Evolutionary conservation across 2,113 vertebrate genomes (phyloP).

Genomic region (Carassius gibelio): DNA sequence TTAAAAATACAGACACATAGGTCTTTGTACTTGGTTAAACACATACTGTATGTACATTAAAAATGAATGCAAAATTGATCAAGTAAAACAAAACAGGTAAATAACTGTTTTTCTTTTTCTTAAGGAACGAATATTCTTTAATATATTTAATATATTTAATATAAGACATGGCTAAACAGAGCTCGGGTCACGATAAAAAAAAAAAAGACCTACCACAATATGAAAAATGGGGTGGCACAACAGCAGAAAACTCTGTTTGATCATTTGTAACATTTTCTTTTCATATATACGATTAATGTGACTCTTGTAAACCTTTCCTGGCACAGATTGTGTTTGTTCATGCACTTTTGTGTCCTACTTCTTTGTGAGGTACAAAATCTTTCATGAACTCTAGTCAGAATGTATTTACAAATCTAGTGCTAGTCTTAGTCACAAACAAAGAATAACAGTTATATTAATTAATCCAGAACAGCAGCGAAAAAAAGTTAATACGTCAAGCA

Average conservation of each 20-base stretch:
- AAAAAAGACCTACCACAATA: neutral
- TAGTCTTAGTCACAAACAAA: neutral
- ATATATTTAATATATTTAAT: too few relatives aligned
- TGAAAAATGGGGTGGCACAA: neutral
- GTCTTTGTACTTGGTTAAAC: too few relatives aligned
- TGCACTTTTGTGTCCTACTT: neutral
- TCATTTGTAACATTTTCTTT: constrained; percentile 17
- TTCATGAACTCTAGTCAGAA: neutral
- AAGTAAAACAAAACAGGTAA: neutral
- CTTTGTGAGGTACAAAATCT: neutral
- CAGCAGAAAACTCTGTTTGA: neutral
- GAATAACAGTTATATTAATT: neutral
- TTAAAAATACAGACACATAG: too few relatives aligned
- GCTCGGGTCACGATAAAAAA: neutral
- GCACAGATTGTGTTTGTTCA: neutral
- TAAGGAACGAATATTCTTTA: neutral
- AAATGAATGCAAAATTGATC: neutral
- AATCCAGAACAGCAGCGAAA: neutral
- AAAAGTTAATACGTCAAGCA: neutral
- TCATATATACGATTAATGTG: neutral
- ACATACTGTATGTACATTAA: too few relatives aligned
- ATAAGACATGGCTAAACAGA: neutral
- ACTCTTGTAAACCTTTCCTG: neutral
- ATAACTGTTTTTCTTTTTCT: neutral
- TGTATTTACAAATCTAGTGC: neutral